A percentile compares a stretch with the other conserved stretches of the same genome.
Evolutionary conservation across 2,797 vertebrate genomes (phyloP).

Genomic region (Hybognathus amarus): DNA sequence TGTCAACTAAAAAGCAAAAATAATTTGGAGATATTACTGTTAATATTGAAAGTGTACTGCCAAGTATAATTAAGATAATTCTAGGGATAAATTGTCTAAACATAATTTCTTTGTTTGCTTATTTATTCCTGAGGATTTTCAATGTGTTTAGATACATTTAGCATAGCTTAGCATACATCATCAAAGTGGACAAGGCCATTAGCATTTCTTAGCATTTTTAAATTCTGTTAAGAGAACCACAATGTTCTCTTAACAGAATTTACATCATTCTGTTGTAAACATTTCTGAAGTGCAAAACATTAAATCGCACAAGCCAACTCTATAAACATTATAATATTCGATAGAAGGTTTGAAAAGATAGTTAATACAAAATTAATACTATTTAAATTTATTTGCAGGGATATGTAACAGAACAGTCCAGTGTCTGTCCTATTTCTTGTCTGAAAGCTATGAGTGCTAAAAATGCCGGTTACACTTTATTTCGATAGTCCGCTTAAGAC

Average conservation of each 20-base stretch:
- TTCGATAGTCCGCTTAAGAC: too few species aligned
- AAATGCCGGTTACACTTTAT: too few species aligned
- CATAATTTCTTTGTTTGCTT: background rate
- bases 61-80: background rate
- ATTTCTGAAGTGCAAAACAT: background rate
- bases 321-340: background rate
- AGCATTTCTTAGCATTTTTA: too few species aligned
- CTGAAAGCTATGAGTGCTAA: too few species aligned
- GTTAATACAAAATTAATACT: background rate
- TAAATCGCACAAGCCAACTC: background rate
- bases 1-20: background rate
- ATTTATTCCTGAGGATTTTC: background rate
- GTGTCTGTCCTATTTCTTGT: background rate
- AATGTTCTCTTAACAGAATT: background rate
- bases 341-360: background rate
- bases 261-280: too few species aligned
- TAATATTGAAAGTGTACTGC: background rate
- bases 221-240: too few species aligned
- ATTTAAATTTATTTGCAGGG: background rate
- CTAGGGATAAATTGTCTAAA: background rate
- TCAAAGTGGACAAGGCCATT: too few species aligned
- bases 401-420: background rate
- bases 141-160: constrained; percentile 10
- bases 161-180: too few species aligned
- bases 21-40: background rate